Evolutionary conservation across 1,140 invertebrate species (phyloP).

Genomic region (Magallana angulata): DNA sequence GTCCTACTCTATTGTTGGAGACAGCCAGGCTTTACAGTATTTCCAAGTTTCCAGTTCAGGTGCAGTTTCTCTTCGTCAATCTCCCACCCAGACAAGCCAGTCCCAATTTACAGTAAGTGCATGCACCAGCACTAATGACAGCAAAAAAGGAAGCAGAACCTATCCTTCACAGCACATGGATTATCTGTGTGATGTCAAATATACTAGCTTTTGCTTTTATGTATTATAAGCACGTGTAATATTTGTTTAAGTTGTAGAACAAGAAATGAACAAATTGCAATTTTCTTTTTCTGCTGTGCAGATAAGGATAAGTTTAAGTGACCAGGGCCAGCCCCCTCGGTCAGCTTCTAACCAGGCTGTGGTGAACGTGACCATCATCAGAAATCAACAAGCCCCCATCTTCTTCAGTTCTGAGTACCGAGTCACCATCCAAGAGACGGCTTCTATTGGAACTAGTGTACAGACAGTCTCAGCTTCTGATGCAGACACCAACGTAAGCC

Average conservation of each 20-base stretch:
- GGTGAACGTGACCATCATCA: conserved; percentile 65
- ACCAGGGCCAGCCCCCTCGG: conserved; percentile 51
- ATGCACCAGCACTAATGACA: not conserved
- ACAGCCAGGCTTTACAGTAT: conserved; percentile 37
- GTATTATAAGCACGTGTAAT: no score
- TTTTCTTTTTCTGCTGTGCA: conserved; percentile 49
- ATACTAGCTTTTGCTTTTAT: no score
- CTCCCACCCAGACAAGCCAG: conserved; percentile 22
- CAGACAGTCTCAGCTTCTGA: conserved; percentile 68
- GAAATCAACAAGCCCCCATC: conserved; percentile 91
- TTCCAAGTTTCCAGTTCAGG: conserved; percentile 20
- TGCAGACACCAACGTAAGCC: conserved; percentile 61
- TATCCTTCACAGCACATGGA: no score
- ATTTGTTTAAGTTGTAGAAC: no score
- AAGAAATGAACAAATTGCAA: not conserved
- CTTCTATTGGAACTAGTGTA: conserved; percentile 22
- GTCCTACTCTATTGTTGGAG: conserved; percentile 38
- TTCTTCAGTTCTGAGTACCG: conserved; percentile 82
- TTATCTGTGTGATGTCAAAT: no score
- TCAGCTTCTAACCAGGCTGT: conserved; percentile 49
- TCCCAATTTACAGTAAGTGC: conserved; percentile 52
- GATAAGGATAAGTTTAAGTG: conserved; percentile 61
- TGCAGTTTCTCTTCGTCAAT: conserved; percentile 36
- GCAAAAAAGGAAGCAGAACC: no score
- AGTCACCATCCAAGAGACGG: conserved; percentile 53